These are phyloP conservation scores for Lineus longissimus DNA, from an alignment of 1,140 invertebrate species.

Conservation along the genomic window DNA sequence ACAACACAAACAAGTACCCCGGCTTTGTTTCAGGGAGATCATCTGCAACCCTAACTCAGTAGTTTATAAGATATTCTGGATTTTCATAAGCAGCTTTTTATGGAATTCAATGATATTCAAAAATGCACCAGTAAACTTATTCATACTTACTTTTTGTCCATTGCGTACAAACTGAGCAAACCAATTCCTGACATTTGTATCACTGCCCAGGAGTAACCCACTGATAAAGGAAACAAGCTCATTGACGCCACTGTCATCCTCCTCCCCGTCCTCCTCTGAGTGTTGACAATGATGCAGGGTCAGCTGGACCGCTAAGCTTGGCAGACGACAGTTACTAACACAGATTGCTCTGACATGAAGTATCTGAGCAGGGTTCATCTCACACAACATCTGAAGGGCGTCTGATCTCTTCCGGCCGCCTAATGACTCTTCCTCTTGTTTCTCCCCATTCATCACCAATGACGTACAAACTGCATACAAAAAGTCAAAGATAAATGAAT, in stretches of 20 bases:
- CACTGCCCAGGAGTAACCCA: constrained; percentile 83
- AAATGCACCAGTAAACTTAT: too few species aligned
- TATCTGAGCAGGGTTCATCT: constrained; percentile 84
- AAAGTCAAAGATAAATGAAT: background rate
- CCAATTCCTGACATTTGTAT: constrained; percentile 84
- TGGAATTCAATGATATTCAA: too few species aligned
- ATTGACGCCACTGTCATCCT: constrained; percentile 33
- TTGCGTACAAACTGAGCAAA: constrained; percentile 86
- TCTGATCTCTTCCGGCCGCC: constrained; percentile 66
- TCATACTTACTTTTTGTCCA: constrained; percentile 73
- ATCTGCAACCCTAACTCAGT: too few species aligned
- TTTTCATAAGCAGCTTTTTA: too few species aligned
- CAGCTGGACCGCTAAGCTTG: constrained; percentile 75
- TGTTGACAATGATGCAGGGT: constrained; percentile 59
- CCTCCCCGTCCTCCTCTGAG: constrained; percentile 22
- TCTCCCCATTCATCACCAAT: constrained; percentile 82
- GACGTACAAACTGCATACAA: constrained; percentile 69
- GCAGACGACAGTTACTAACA: constrained; percentile 82
- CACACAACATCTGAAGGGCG: constrained; percentile 75
- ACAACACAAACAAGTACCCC: constrained; percentile 18
- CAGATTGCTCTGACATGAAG: constrained; percentile 68
- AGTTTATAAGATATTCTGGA: too few species aligned
- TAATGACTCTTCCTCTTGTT: constrained; percentile 74
- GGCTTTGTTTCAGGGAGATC: too few species aligned
- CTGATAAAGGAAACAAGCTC: constrained; percentile 81